Base-by-base conservation (phyloP, 2,888 invertebrate genomes). In the Meteorus colon region DNA sequence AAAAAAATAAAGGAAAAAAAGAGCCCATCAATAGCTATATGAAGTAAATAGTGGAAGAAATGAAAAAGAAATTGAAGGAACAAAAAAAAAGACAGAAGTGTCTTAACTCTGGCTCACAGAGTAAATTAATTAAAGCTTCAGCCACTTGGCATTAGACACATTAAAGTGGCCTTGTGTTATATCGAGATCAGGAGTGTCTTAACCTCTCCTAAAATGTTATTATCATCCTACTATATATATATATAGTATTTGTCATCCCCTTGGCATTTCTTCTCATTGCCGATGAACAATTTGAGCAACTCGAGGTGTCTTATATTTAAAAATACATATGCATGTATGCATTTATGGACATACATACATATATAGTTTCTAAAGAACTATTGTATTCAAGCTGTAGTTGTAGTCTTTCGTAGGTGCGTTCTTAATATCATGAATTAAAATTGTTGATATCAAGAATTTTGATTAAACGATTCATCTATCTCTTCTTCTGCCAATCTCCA, bases 261-360 rank as follows among this genome's bases (percentile, higher is more conserved):
- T 68, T 68, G 34, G 34, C 60, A 63, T 65, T 70, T 69, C 63
- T 69, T 71, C 65, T n/a, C 75, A 77, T 79, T 77, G 60, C 75
- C 65, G 72, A 70, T 74, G 72, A 76, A 73, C 70, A 77, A 79
- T 79, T 81, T 81, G 80, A 81, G 80, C 80, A 81, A 81, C 66
- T 79, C 75, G 78, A 80, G 73, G 80, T 79, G 77, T 79, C 78
- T 79, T 80, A 80, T 73, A 63, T 74, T 74, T 45, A 45, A 12
- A 31, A 55, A 51, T 29, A 41, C 55, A 55, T 55, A 4, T 24
- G 6, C 8, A 19, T 24, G 60, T 29, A 29, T 60, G 8, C 6
- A 5, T 45, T 6, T 45, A 14, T 45, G 12, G 12, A 45, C 45
- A 45, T 45, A 45, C 12, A 45, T 14, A 45, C 12, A 48, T 19